Percentiles rank a stretch among this genome's conserved stretches.
Conservation (phyloP, 2,113 vertebrate species). For the Copsychus sechellarum region DNA sequence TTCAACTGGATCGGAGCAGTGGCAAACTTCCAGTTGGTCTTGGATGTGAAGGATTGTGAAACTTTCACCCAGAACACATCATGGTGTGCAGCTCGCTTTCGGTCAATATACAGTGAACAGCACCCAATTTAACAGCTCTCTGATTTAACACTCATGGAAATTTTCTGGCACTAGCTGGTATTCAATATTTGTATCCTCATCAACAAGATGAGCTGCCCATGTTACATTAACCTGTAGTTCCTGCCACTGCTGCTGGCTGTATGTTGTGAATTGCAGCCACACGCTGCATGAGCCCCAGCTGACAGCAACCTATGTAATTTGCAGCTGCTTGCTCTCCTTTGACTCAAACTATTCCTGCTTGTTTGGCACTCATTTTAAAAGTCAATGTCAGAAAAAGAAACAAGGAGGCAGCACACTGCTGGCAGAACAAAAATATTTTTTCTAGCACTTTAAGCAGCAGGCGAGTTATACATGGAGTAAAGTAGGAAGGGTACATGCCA, state of each 20-base stretch:
- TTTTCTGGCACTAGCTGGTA: neutral
- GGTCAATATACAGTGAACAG: neutral
- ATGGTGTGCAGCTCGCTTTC: accelerated
- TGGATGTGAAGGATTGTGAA: neutral
- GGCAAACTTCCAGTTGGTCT: neutral
- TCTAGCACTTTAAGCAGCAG: constrained; percentile 4
- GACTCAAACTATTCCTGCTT: neutral
- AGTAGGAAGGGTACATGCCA: neutral
- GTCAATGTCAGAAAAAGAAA: constrained; percentile 2
- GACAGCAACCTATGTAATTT: neutral
- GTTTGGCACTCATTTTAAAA: neutral
- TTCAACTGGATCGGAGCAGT: neutral
- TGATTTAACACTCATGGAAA: neutral
- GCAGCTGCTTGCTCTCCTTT: neutral
- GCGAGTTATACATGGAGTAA: neutral
- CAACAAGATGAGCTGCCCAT: neutral
- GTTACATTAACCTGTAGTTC: neutral
- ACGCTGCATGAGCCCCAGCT: neutral
- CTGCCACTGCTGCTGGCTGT: neutral
- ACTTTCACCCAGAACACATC: neutral
- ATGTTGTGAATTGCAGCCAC: neutral
- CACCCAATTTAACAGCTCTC: neutral
- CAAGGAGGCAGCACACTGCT: neutral
- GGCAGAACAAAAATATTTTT: constrained; percentile 44
- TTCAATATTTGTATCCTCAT: neutral